Evolutionary conservation across 2,113 vertebrate species (phyloP), one percentile per base, ranked within the genome.

Genomic region (Chunga burmeisteri): DNA sequence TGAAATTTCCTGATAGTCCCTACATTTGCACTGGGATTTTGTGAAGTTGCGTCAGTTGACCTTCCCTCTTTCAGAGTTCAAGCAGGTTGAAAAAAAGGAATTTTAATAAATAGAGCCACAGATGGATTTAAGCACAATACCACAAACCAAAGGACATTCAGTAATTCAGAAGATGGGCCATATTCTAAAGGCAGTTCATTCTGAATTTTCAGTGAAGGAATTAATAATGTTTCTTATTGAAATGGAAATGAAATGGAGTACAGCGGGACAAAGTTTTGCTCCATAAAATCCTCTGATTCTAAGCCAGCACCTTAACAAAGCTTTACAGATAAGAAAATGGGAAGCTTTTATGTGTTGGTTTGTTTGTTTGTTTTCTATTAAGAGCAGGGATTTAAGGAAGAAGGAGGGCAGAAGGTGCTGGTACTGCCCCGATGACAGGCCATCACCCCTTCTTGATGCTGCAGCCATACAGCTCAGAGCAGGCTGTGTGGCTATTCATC

Each of bases 21-120:
- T 94, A 46, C 79, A 75, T 95, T 91, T 96, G 87, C 68, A 75
- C 42, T 88, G 66, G 46, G 72, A 62, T 94, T 97, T 95, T 94
- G 93, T 47, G 78, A 92, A 46, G 75, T 77, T 94, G 52, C 75
- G 59, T 85, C 71, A 77, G 73, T 72, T 92, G 91, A 96, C 94
- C 87, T 94, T 81, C 88, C 56, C 16, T n/a, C 70, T 88, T 86
- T 85, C 40, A 90, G 85, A 90, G 85, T 93, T 92, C 90, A 93
- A 86, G 63, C n/a, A 75, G 93, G 59, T 18, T 90, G 49, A 52
- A 94, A 50, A 89, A 94, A 92, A 88, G 13, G 52, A 87, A 84
- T 58, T 77, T 61, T 62, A 93, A 93, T 87, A 95, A 95, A 83
- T 94, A 82, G 3, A 90, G 67, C n/a, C 58, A 67, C 36, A 72